These are phyloP conservation scores for Gisinianus flammeolus DNA, from an alignment of 2,888 invertebrate genomes.

Conservation along the genomic window DNA sequence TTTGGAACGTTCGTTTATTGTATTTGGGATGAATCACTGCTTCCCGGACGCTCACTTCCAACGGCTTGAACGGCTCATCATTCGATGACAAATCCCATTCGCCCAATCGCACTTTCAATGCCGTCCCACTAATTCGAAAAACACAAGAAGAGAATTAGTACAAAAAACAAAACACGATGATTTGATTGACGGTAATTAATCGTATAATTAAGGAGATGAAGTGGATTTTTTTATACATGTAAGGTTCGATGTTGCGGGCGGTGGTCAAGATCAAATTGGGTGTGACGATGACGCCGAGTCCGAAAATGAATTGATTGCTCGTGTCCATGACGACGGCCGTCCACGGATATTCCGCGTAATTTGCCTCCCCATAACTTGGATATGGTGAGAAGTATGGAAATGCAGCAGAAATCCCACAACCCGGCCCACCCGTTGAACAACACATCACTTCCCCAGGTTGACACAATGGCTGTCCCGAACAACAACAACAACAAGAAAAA, in stretches of 20 bases:
- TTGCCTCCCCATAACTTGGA: conserved; percentile 57
- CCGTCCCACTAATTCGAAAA: conserved; percentile 46
- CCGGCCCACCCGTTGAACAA: conserved; percentile 54
- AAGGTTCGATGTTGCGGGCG: conserved; percentile 54
- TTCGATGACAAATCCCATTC: conserved; percentile 56
- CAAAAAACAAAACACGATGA: too few species aligned
- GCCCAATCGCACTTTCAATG: conserved; percentile 54
- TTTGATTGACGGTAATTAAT: too few species aligned
- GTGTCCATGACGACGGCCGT: conserved; percentile 57
- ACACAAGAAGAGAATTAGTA: too few species aligned
- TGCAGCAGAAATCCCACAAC: conserved; percentile 48
- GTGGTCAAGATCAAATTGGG: conserved; percentile 54
- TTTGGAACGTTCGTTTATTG: conserved; percentile 56
- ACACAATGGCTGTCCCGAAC: conserved; percentile 54
- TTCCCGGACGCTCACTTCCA: conserved; percentile 46
- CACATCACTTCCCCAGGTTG: conserved; percentile 57
- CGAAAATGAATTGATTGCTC: conserved; percentile 55
- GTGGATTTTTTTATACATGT: conserved; percentile 42
- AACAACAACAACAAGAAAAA: conserved; percentile 3
- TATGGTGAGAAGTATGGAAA: conserved; percentile 58
- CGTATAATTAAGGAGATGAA: neutral
- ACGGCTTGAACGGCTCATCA: conserved; percentile 55
- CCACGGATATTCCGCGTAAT: conserved; percentile 58
- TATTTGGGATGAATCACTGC: conserved; percentile 55
- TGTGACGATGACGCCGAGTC: conserved; percentile 55